Conservation (phyloP, 2,888 invertebrate species). For the Eretmocerus hayati region DNA sequence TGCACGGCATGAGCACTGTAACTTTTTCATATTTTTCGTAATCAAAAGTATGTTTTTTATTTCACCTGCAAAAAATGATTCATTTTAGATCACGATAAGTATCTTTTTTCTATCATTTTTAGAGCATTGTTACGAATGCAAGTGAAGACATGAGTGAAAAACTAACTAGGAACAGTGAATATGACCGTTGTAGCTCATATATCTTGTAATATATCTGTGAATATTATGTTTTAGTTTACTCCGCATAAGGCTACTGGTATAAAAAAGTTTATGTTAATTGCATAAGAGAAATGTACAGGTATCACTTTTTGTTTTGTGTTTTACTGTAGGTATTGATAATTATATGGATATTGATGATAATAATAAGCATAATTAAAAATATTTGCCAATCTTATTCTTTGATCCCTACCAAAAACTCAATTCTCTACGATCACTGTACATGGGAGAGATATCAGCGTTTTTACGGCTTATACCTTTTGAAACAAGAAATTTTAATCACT, state of each 20-base stretch:
- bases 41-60: background rate
- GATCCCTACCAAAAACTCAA: no score
- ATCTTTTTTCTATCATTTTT: constrained; percentile 12
- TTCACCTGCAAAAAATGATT: constrained; percentile 4
- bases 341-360: constrained; percentile 48
- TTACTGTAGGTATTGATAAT: constrained; percentile 48
- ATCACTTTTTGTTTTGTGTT: constrained; percentile 48
- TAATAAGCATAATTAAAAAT: constrained; percentile 48
- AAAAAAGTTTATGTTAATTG: constrained; percentile 44
- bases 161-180: constrained; percentile 30
- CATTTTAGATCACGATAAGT: background rate
- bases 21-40: constrained; percentile 4
- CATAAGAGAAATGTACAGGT: constrained; percentile 47
- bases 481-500: no score
- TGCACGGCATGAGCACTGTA: constrained; percentile 30
- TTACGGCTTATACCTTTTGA: no score
- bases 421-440: no score
- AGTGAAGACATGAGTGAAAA: background rate
- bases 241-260: constrained; percentile 45
- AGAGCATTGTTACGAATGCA: background rate
- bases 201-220: constrained; percentile 48
- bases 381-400: no score
- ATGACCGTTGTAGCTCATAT: constrained; percentile 36
- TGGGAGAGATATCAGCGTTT: no score
- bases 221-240: constrained; percentile 48